These are phyloP conservation scores for Atherinomorus stipes DNA, from an alignment of 2,113 vertebrate species.

Conservation along the genomic window DNA sequence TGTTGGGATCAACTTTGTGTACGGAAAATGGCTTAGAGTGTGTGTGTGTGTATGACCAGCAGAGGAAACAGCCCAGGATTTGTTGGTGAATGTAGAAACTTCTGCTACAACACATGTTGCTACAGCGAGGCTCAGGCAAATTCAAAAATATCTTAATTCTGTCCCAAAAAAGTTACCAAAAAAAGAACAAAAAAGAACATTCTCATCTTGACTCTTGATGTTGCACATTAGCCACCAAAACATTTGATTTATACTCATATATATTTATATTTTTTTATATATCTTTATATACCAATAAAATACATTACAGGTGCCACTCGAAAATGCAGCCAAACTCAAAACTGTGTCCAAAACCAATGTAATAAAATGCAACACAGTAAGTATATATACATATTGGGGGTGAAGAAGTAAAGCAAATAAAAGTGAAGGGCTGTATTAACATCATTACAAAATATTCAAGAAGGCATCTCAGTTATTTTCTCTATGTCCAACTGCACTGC, in stretches of 20 bases:
- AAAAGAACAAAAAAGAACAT: slow-evolving; percentile 26
- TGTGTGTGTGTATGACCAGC: neutral
- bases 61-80: slow-evolving; percentile 21
- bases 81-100: slow-evolving; percentile 29
- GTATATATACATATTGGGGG: slow-evolving; percentile 89
- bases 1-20: neutral
- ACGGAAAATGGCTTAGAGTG: slow-evolving; percentile 10
- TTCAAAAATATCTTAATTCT: slow-evolving; percentile 50
- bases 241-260: slow-evolving; percentile 70
- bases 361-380: slow-evolving; percentile 77
- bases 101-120: slow-evolving; percentile 54
- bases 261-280: slow-evolving; percentile 65
- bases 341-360: slow-evolving; percentile 89
- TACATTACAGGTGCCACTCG: slow-evolving; percentile 95
- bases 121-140: slow-evolving; percentile 55
- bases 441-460: slow-evolving; percentile 99
- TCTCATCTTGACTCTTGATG: slow-evolving; percentile 47
- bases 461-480: slow-evolving; percentile 89
- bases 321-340: slow-evolving; percentile 91
- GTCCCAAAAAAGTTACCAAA: slow-evolving; percentile 48
- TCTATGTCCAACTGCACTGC: slow-evolving; percentile 58
- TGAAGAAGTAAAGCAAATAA: slow-evolving; percentile 54
- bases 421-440: slow-evolving; percentile 86
- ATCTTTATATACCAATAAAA: slow-evolving; percentile 79
- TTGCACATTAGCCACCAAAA: slow-evolving; percentile 69